Evolutionary conservation across 2,888 invertebrate genomes (phyloP).

Genomic region (Coelinius sp.): DNA sequence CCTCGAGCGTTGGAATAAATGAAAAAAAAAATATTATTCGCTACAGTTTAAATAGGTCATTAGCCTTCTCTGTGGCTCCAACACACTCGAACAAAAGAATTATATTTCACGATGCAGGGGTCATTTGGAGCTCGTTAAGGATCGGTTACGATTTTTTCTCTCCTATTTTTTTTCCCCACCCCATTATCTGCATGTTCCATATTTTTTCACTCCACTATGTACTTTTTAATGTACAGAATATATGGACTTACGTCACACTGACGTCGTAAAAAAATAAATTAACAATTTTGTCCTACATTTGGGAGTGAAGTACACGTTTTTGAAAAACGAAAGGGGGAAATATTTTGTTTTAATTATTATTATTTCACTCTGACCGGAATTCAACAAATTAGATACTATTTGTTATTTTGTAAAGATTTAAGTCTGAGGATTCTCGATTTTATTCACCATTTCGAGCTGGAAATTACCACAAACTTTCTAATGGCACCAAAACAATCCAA

Average conservation of each 20-base stretch:
- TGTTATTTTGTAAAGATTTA: no score
- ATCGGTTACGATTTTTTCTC: slow-evolving; percentile 15
- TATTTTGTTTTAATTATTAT: background rate
- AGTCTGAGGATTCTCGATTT: no score
- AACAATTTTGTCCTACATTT: slow-evolving; percentile 7
- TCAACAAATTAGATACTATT: no score
- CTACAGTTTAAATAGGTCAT: slow-evolving; percentile 17
- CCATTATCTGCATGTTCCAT: background rate
- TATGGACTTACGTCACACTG: background rate
- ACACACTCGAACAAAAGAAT: slow-evolving; percentile 12
- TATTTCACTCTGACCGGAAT: no score
- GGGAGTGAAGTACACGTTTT: background rate
- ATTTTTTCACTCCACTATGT: background rate
- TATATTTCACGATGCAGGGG: slow-evolving; percentile 15
- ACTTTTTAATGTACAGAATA: slow-evolving; percentile 13
- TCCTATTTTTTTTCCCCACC: background rate
- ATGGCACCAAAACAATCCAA: background rate
- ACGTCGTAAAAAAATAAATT: slow-evolving; percentile 5
- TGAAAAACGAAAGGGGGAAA: background rate
- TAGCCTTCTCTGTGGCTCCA: slow-evolving; percentile 7
- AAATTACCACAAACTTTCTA: background rate
- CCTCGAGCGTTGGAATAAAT: background rate
- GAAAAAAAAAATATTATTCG: background rate
- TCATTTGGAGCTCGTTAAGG: slow-evolving; percentile 24
- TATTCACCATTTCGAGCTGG: background rate